phyloP scores from a whole-genome alignment of 2,888 invertebrate species.

The Coecobrya sp. region DNA sequence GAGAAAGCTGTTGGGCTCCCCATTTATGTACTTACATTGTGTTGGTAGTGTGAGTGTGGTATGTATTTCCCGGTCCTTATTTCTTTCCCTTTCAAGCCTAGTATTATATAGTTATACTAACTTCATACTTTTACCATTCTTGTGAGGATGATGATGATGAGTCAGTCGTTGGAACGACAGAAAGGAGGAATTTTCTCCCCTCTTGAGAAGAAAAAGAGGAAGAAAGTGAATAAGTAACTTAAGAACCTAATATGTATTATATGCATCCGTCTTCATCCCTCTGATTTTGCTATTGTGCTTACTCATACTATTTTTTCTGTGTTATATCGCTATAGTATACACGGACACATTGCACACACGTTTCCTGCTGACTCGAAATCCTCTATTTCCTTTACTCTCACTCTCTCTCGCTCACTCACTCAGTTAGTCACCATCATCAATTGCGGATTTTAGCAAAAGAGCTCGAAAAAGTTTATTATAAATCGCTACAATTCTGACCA shows the following conservation, averaged over 20 bases:
- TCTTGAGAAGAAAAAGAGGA: conserved; percentile 51
- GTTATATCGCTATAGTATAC: background rate
- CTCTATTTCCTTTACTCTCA: background rate
- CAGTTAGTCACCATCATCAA: conserved; percentile 50
- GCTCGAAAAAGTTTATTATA: conserved; percentile 19
- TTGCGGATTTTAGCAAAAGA: conserved; percentile 42
- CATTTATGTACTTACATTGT: background rate
- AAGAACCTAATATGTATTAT: conserved; percentile 57
- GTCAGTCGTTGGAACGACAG: conserved; percentile 65
- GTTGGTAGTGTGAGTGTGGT: background rate
- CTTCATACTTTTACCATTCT: conserved; percentile 16
- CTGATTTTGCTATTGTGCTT: background rate
- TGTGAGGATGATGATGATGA: conserved; percentile 61
- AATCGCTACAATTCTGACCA: too few relatives aligned
- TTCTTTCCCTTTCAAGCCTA: background rate
- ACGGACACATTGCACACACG: background rate
- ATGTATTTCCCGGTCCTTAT: conserved; percentile 17
- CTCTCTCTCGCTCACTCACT: background rate
- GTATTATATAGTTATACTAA: background rate
- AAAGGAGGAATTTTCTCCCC: conserved; percentile 74
- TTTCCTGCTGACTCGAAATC: background rate
- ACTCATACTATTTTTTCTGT: background rate
- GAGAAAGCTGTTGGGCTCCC: conserved; percentile 50
- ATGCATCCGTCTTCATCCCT: conserved; percentile 33
- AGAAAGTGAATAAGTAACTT: conserved; percentile 63